Evolutionary conservation across 1,140 invertebrate genomes (phyloP).

Genomic region (Scaptomyza montana): DNA sequence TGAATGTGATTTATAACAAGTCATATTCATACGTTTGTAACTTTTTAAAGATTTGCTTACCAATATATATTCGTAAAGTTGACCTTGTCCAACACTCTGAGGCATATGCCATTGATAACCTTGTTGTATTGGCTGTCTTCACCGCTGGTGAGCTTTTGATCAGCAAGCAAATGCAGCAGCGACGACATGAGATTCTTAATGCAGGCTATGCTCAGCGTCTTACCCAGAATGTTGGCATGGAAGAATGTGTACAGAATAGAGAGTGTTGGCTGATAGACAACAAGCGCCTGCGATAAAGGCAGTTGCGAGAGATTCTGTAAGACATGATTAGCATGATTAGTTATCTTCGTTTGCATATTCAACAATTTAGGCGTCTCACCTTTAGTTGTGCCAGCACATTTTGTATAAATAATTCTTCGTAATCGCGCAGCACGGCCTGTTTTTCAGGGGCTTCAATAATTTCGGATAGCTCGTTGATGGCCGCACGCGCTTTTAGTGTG

Average conservation of each 20-base stretch:
- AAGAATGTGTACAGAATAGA: conserved; percentile 94
- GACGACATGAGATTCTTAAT: conserved; percentile 83
- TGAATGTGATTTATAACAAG: conserved; percentile 69
- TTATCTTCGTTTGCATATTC: neutral
- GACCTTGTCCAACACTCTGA: conserved; percentile 79
- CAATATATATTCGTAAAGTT: conserved; percentile 83
- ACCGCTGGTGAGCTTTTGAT: conserved; percentile 74
- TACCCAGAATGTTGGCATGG: conserved; percentile 89
- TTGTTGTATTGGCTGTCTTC: conserved; percentile 83
- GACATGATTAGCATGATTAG: conserved; percentile 35
- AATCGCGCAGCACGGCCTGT: conserved; percentile 79
- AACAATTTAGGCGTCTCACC: conserved; percentile 32
- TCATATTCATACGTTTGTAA: neutral
- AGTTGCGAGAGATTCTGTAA: conserved; percentile 87
- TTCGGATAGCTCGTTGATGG: conserved; percentile 75
- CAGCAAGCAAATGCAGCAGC: conserved; percentile 77
- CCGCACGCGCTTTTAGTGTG: conserved; percentile 73
- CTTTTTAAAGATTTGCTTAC: conserved; percentile 40
- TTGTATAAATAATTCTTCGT: conserved; percentile 83
- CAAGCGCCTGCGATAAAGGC: conserved; percentile 92
- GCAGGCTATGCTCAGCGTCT: conserved; percentile 73
- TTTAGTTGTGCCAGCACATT: conserved; percentile 82
- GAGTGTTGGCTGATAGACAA: conserved; percentile 93
- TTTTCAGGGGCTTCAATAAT: conserved; percentile 82
- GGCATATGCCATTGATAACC: conserved; percentile 83